phyloP scores from a whole-genome alignment of 1,140 invertebrate species.

The Rhagoletis zephyria region DNA sequence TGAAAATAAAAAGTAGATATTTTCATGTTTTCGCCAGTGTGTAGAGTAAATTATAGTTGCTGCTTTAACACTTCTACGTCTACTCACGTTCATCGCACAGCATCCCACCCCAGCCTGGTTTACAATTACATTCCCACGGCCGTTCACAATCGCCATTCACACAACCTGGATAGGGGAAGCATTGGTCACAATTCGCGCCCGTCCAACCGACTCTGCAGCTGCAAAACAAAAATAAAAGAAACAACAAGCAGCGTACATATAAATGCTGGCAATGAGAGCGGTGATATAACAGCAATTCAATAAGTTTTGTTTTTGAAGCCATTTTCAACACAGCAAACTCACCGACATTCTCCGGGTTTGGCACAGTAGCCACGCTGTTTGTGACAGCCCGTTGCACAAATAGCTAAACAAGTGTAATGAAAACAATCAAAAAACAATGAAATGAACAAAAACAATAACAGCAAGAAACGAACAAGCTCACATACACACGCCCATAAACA shows the following conservation, averaged over 20 bases:
- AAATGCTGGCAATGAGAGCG: not conserved
- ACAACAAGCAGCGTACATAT: not conserved
- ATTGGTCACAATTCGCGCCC: slow-evolving; percentile 85
- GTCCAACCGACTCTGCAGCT: slow-evolving; percentile 92
- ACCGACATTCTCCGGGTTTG: slow-evolving; percentile 80
- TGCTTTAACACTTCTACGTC: not conserved
- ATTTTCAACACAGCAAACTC: slow-evolving; percentile 56
- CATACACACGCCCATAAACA: no score
- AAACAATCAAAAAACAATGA: slow-evolving; percentile 53
- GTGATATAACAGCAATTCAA: slow-evolving; percentile 5
- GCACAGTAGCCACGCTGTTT: slow-evolving; percentile 88
- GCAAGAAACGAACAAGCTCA: not conserved
- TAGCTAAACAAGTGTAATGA: slow-evolving; percentile 75
- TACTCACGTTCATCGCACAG: slow-evolving; percentile 85
- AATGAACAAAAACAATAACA: slow-evolving; percentile 54
- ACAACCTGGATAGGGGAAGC: slow-evolving; percentile 88
- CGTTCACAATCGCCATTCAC: slow-evolving; percentile 86
- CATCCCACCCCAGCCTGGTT: slow-evolving; percentile 89
- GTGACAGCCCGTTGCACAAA: slow-evolving; percentile 87
- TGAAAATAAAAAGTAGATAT: not conserved
- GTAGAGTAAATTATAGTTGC: not conserved
- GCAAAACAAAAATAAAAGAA: slow-evolving; percentile 66
- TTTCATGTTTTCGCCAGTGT: not conserved
- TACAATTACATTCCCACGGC: slow-evolving; percentile 91
- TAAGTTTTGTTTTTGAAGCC: not conserved